Percentiles rank a stretch among this genome's conserved stretches.
Conservation (phyloP, 1,140 invertebrate species). For the Cheumatopsyche charites region DNA sequence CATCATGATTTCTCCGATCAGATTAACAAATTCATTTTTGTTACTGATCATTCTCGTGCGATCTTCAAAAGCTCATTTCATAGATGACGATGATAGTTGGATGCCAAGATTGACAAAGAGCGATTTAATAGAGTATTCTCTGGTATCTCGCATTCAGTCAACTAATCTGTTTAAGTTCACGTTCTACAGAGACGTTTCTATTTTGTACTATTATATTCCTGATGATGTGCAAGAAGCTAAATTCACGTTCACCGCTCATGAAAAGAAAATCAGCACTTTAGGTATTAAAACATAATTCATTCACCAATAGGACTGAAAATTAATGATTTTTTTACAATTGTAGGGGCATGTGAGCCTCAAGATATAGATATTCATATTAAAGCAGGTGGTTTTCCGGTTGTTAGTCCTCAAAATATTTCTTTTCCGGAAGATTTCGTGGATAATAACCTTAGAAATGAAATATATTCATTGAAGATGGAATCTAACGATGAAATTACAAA, state of each 20-base stretch:
- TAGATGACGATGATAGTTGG: slow-evolving; percentile 42
- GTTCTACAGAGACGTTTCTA: slow-evolving; percentile 45
- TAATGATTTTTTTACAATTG: slow-evolving; percentile 13
- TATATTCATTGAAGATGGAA: slow-evolving; percentile 34
- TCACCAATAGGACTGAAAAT: too few relatives aligned
- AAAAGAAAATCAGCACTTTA: slow-evolving; percentile 44
- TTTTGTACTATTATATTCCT: slow-evolving; percentile 45
- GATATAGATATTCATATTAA: slow-evolving; percentile 47
- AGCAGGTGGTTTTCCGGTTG: slow-evolving; percentile 39
- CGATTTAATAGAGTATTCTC: slow-evolving; percentile 35
- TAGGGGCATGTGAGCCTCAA: slow-evolving; percentile 43
- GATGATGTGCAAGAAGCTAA: slow-evolving; percentile 41
- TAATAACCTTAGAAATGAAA: slow-evolving; percentile 28
- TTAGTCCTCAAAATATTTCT: slow-evolving; percentile 44
- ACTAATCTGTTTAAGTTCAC: slow-evolving; percentile 42
- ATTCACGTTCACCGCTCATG: slow-evolving; percentile 44
- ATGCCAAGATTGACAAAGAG: slow-evolving; percentile 41
- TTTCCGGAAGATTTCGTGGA: slow-evolving; percentile 44
- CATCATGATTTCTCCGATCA: background rate
- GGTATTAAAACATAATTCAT: slow-evolving; percentile 22
- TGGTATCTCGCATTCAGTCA: slow-evolving; percentile 39
- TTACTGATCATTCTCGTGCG: background rate
- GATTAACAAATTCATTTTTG: background rate
- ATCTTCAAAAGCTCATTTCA: slow-evolving; percentile 21
- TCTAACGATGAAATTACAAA: slow-evolving; percentile 39